Evolutionary conservation across 1,140 invertebrate species (phyloP), one percentile per base, ranked within the genome.

Genomic region (Acyrthosiphon pisum): DNA sequence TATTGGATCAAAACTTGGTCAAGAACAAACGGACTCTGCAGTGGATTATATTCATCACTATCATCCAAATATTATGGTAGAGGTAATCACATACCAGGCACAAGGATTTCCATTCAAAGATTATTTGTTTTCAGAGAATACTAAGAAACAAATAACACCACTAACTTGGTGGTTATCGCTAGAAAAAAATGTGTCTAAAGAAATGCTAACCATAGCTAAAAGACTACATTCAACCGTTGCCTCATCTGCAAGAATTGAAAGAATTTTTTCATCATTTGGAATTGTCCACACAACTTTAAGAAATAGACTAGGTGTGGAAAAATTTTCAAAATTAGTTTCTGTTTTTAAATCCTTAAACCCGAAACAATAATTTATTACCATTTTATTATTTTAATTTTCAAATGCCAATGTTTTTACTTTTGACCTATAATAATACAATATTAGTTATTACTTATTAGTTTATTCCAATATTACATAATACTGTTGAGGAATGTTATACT

Each of bases 191-290:
- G 7, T 83, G 9, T 37, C 81, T 26, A 37, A 37, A 2, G 81
- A 44, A 37, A 37, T 83, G 4, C 22, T 23, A 23, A 37, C 18
- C 6, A 37, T 83, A 41, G 81, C 20, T 37, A 14, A 41, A 3
- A 37, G 20, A 88, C 46, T 88, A 48, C 14, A n/a, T 88, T n/a
- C 46, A 48, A 35, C 30, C 0, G 46, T 88, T 50, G 30, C 46
- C 23, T 88, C 86, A 88, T 88, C 86, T 35, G 46, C 46, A 1
- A 20, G n/a, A 11, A 88, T 88, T n/a, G 46, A 88, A 88, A 88
- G 26, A 88, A 6, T 88, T n/a, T 88, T 87, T 50, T 88, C 86
- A 6, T 48, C 86, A 88, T 50, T n/a, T 35, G 46, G 46, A n/a
- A n/a, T 88, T n/a, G 30, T 88, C 1, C 30, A 88, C 18, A n/a